Base-by-base conservation (phyloP, 1,140 invertebrate genomes). In the Ostrea edulis region DNA sequence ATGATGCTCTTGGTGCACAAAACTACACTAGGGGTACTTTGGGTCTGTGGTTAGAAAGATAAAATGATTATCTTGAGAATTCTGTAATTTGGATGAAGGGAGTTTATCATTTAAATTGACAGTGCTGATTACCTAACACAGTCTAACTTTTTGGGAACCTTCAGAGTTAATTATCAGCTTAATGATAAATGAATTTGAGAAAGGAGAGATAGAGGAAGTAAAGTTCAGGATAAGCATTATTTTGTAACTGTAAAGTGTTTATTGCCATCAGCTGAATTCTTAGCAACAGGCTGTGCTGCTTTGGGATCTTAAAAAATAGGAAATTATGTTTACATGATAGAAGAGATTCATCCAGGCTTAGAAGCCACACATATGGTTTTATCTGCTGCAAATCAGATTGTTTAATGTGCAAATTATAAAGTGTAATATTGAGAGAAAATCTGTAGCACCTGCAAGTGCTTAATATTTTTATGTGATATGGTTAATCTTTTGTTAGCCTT, bases 381-480 rank as follows among this genome's bases (percentile, higher is more conserved):
- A 77, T 77, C 68, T 77, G 68, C 68, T 9, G 25, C 22, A 77
- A 35, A 77, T 77, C 68, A 77, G 68, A 77, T 25, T 29, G 29
- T 77, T 77, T 77, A 77, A 29, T 77, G 68, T 77, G 68, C 68
- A 77, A 77, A 77, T 77, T 77, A 77, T 77, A 77, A 77, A 77
- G 68, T 77, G 68, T 77, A 77, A 77, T 77, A 77, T 77, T 77
- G 68, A 35, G 25, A 77, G 25, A 35, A 25, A 77, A 77, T 77
- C 68, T 35, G 68, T 77, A 35, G 68, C 68, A 77, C 68, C 68
- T 77, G 68, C 68, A 35, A 35, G 68, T 14, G 22, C 68, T 77
- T 77, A 25, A 29, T 77, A 9, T 22, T 77, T 77, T 77, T 77
- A 77, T 77, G 68, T 77, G 68, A 77, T 77, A 77, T 25, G 14